A percentile compares a stretch with the other conserved stretches of the same genome.
phyloP scores from a whole-genome alignment of 1,140 invertebrate species.

The Drosophila erecta region DNA sequence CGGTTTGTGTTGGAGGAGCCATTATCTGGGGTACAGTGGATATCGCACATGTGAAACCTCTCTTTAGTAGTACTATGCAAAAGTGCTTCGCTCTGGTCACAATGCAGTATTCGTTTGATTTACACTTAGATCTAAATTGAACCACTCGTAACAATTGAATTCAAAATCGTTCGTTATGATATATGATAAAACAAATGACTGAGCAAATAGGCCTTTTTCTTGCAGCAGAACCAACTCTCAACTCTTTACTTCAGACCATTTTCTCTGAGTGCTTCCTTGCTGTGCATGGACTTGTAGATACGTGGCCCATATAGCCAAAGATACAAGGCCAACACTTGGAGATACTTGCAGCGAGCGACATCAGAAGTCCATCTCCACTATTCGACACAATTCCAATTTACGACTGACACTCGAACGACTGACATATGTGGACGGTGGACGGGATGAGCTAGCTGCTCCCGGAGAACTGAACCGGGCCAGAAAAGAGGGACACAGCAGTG shows the following conservation, averaged over 20 bases:
- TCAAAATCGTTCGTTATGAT: too few relatives aligned
- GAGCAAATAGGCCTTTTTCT: too few relatives aligned
- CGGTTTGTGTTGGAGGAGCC: constrained; percentile 26
- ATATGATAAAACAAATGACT: too few relatives aligned
- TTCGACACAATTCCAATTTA: constrained; percentile 54
- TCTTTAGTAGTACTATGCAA: constrained; percentile 1
- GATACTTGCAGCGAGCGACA: constrained; percentile 26
- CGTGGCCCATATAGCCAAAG: constrained; percentile 36
- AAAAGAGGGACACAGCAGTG: constrained; percentile 25
- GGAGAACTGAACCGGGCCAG: constrained; percentile 34
- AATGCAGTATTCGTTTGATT: constrained; percentile 20
- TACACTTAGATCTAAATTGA: constrained; percentile 4
- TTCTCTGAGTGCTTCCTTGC: constrained; percentile 7
- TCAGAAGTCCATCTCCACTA: constrained; percentile 25
- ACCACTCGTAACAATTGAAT: background rate
- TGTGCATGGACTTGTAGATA: constrained; percentile 22
- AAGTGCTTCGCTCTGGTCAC: background rate
- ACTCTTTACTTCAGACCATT: background rate
- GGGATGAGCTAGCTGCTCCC: constrained; percentile 37
- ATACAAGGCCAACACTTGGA: constrained; percentile 28
- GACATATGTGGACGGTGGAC: constrained; percentile 36
- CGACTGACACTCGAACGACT: constrained; percentile 26
- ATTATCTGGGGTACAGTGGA: constrained; percentile 44
- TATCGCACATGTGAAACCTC: constrained; percentile 25
- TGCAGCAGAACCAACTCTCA: too few relatives aligned